Conservation (phyloP, 2,113 vertebrate species). For the Indicator indicator region DNA sequence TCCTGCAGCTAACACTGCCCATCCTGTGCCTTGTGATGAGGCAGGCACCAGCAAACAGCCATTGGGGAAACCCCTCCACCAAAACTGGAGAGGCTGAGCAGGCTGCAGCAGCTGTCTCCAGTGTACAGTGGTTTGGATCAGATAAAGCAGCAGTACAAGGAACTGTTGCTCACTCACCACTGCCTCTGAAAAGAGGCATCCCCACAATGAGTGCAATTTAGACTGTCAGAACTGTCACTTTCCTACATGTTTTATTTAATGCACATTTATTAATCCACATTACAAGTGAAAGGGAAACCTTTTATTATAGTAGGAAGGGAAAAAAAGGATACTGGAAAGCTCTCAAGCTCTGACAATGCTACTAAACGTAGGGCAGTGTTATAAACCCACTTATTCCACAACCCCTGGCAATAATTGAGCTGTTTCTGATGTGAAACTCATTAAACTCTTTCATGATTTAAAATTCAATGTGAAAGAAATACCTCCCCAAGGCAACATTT, state of each 20-base stretch:
- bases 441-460: not conserved
- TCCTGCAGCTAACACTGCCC: too few relatives aligned
- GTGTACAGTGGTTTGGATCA: not conserved
- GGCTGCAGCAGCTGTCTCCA: not conserved
- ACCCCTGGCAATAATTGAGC: not conserved
- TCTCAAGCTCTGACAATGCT: not conserved
- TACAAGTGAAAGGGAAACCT: not conserved
- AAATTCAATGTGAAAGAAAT: not conserved
- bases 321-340: not conserved
- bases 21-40: not conserved
- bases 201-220: not conserved
- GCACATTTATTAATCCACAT: conserved; percentile 33
- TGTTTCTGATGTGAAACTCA: not conserved
- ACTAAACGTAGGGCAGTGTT: not conserved
- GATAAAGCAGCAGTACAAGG: not conserved
- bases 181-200: not conserved
- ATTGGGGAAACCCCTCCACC: not conserved
- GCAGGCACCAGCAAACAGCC: not conserved
- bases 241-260: not conserved
- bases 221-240: conserved; percentile 12
- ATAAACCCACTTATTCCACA: not conserved
- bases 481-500: not conserved
- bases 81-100: not conserved
- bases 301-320: not conserved
- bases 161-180: not conserved